Evolutionary conservation across 2,888 invertebrate species (phyloP), one percentile per base, ranked within the genome.

Genomic region (Yponomeuta sedellus): DNA sequence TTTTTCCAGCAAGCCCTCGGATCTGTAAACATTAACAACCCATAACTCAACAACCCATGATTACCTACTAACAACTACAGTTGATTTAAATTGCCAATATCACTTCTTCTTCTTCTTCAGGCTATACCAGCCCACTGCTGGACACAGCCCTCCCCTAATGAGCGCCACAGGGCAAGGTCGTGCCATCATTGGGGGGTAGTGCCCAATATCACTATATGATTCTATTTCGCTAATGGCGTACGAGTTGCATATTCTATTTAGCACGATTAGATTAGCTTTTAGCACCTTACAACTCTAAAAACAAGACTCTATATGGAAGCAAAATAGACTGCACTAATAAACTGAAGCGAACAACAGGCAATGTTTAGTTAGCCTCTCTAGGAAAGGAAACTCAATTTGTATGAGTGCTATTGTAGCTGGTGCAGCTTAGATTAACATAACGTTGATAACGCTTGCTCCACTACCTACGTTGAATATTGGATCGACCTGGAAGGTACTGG

Each of bases 381-480:
- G 44, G 16, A 52, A 52, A 58, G n/a, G 20, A 66, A 69, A 68
- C 65, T 66, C 68, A 67, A 67, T 67, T 69, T 66, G 39, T 66
- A 67, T 58, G 67, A 66, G 65, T 67, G 69, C 66, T 64, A 63
- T 66, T 67, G 66, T 66, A 57, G 65, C 16, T 25, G 64, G n/a
- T 25, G 62, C 61, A 20, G 56, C 66, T 52, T 19, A 56, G 28
- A 66, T 69, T 67, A 67, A 61, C 69, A 68, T 67, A 67, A 67
- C 64, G 64, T 63, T 61, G 28, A 61, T n/a, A 34, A 28, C 11
- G 58, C 25, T 59, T 59, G 59, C 20, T 22, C 59, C 12, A 16
- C 61, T 4, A 25, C 25, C 12, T 22, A 22, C 22, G 0, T 1
- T 5, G 22, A 22, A 59, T 59, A 59, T 59, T 25, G 11, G 22